Conservation (phyloP, 92 coral and sea anemone genomes). For the Umimayanthus kanabou region DNA sequence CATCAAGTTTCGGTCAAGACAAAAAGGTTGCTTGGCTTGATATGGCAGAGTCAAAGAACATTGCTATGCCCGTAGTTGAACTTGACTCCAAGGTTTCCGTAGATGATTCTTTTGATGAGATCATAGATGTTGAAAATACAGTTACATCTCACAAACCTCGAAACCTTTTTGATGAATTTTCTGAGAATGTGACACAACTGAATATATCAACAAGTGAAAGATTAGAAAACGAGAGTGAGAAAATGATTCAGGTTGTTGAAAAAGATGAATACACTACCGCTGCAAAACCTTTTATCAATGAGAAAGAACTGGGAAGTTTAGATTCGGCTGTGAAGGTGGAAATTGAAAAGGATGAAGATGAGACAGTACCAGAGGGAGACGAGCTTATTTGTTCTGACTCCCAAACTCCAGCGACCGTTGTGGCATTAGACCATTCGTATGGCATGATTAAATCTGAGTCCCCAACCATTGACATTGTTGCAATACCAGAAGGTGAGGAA, state of each 20-base stretch:
- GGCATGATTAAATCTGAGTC: constrained; percentile 63
- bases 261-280: constrained; percentile 3
- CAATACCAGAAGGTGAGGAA: constrained; percentile 43
- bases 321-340: constrained; percentile 8
- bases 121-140: constrained; percentile 11
- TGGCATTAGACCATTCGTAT: constrained; percentile 84
- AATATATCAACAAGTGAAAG: not conserved
- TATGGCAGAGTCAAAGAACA: not conserved
- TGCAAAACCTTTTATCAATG: not conserved
- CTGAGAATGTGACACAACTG: not conserved
- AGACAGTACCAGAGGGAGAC: not conserved
- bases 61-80: not conserved
- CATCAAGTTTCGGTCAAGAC: constrained; percentile 5
- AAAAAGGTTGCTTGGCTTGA: constrained; percentile 23
- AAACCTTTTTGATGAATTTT: not conserved
- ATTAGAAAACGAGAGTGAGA: not conserved
- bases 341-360: not conserved
- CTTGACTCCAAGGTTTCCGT: not conserved
- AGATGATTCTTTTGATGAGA: constrained; percentile 1
- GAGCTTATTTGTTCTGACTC: constrained; percentile 36
- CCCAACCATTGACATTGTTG: constrained; percentile 55
- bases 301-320: not conserved
- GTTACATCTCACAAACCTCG: not conserved
- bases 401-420: constrained; percentile 67
- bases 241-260: constrained; percentile 6